Base-by-base conservation (phyloP, 2,113 vertebrate species). In the Periophthalmodon schlosseri region DNA sequence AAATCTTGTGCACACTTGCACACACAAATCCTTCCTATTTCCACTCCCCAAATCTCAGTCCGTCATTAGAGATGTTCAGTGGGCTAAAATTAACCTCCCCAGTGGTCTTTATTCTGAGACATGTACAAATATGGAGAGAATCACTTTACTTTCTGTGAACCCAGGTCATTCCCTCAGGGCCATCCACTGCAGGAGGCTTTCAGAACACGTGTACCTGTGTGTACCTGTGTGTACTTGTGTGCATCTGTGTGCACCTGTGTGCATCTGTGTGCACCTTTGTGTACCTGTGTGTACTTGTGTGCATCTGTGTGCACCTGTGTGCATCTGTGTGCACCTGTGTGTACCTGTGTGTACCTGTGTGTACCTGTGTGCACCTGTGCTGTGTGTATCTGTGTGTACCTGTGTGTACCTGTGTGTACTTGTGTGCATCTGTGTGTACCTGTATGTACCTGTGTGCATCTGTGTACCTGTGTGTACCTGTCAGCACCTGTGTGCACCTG, bases 151-250 rank as follows among this genome's bases (percentile, higher is more conserved):
- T 65, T 46, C 24, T 73, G 39, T 67, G 34, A 16, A 21, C 44
- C 33, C n/a, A 44, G 33, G 58, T 68, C 76, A 10, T 60, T 68
- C 47, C 47, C 76, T 64, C 1, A 14, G 69, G 71, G 72, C 33
- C 49, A n/a, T 69, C 7, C 6, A 15, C 60, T 18, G 13, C 34
- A 46, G 66, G 77, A 69, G 33, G 34, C 56, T 78, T 69, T 70
- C 61, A 75, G 11, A 60, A n/a, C n/a, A n/a, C n/a, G n/a, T 50
- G 49, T 50, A 16, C 15, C 2, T 50, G 74, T 39, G 36, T 39
- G 36, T 39, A 9, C 9, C 1, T 11, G 39, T 44, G 77, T 74
- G 33, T 57, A 70, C 46, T 24, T 12, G 16, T 33, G 73, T 20
- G 56, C 20, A 23, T 70, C 16, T 68, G 64, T 63, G 52, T 6